These are phyloP conservation scores for Pitangus sulphuratus DNA, from an alignment of 2,797 vertebrate species.

Conservation along the genomic window DNA sequence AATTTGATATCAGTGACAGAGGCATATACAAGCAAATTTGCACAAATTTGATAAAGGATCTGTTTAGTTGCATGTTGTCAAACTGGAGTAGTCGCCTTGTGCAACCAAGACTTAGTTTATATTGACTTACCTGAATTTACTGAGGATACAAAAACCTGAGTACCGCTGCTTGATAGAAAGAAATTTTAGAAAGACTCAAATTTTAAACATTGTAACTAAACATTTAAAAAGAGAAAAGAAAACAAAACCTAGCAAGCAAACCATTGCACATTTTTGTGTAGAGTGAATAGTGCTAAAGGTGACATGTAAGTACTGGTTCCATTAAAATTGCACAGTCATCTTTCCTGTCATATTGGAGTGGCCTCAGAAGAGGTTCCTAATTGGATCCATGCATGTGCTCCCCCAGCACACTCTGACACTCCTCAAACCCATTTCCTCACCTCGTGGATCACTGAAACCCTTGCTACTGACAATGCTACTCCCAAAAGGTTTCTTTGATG, in stretches of 20 bases:
- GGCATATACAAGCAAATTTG: neutral
- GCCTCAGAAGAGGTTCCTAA: neutral
- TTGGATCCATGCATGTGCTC: slow-evolving; percentile 13
- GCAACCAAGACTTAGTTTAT: neutral
- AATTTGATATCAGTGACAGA: neutral
- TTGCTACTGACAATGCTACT: slow-evolving; percentile 46
- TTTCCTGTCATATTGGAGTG: neutral
- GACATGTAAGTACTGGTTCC: neutral
- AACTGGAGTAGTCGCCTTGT: neutral
- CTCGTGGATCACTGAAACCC: slow-evolving; percentile 16
- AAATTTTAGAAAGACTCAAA: neutral
- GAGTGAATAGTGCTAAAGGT: neutral
- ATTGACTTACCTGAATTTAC: neutral
- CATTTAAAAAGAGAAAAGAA: neutral
- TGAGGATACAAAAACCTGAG: neutral
- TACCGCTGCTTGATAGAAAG: neutral
- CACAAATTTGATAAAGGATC: neutral
- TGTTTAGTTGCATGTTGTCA: neutral
- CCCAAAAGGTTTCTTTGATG: slow-evolving; percentile 60
- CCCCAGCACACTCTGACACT: slow-evolving; percentile 20
- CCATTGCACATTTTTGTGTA: neutral
- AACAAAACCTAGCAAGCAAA: neutral
- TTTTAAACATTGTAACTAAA: neutral
- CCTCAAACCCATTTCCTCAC: neutral
- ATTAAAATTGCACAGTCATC: neutral